Evolutionary conservation across 2,888 invertebrate species (phyloP), one percentile per base, ranked within the genome.

Genomic region (Apamea anceps): DNA sequence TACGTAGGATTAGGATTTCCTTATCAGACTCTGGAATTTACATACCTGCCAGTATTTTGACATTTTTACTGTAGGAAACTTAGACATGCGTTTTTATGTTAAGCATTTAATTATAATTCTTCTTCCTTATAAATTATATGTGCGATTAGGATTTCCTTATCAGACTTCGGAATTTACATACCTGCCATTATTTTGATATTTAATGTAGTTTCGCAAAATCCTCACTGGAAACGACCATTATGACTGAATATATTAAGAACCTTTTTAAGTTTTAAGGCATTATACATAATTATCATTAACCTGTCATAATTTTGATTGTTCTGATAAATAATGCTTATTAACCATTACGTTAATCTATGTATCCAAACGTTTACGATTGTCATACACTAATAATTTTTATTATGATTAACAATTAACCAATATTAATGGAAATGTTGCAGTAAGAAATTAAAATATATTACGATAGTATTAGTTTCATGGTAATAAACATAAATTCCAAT

Each of bases 71-170:
- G 18, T 25, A 63, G 4, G 25, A 13, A 65, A 75, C 42, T 42
- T 42, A 45, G n/a, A 66, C 8, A 28, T 28, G 18, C 3, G 21
- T 28, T 32, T 63, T 13, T n/a, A 32, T 65, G 37, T 57, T 57
- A 25, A 72, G 13, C 1, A 32, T 45, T 21, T 48, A 65, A 79
- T 72, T 28, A 5, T 37, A 5, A 4, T 37, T 37, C 37, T 37
- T 37, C 37, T 37, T 37, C 37, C 28, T 18, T 13, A 21, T 37
- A 28, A 28, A 81, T n/a, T 21, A 18, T 37, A 15, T 25, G 8
- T 37, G 57, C 25, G 48, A 81, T 81, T 57, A 48, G 73, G 37
- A 73, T 80, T 42, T 72, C 79, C 81, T 65, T 71, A 28, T 7
- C 15, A 60, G 18, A 57, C 57, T 81, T 66, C 65, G 42, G n/a